These are phyloP conservation scores for Drosophila nebulosa DNA, from an alignment of 1,140 invertebrate genomes.

Conservation along the genomic window DNA sequence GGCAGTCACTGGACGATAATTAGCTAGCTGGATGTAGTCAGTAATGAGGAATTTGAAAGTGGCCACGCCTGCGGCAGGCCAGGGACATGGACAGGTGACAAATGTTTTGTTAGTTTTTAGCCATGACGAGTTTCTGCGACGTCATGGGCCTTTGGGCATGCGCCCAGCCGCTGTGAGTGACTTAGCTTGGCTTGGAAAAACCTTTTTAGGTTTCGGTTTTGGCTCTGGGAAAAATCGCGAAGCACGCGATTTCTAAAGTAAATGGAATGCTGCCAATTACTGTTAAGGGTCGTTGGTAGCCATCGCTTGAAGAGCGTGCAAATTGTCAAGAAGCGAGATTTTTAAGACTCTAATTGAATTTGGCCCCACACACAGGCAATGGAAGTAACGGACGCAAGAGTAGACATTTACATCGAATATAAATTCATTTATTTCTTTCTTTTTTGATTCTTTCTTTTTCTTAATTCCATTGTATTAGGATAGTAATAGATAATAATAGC, in stretches of 20 bases:
- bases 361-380: constrained; percentile 47
- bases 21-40: constrained; percentile 31
- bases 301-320: constrained; percentile 21
- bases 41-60: constrained; percentile 58
- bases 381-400: constrained; percentile 58
- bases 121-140: constrained; percentile 44
- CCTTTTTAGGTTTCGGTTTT: constrained; percentile 27
- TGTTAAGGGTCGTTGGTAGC: constrained; percentile 38
- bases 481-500: no score
- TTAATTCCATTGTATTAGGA: no score
- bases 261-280: constrained; percentile 34
- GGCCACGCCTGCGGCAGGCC: constrained; percentile 16
- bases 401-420: constrained; percentile 62
- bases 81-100: constrained; percentile 41
- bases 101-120: constrained; percentile 39
- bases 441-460: no score
- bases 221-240: constrained; percentile 40
- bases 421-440: no score
- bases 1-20: constrained; percentile 31
- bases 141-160: constrained; percentile 64
- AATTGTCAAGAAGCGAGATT: constrained; percentile 3
- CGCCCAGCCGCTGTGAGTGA: constrained; percentile 51
- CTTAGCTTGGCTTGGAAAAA: constrained; percentile 45
- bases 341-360: constrained; percentile 42
- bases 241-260: constrained; percentile 47